Evolutionary conservation across 2,113 vertebrate genomes (phyloP).

Genomic region (Calidris pygmaea): DNA sequence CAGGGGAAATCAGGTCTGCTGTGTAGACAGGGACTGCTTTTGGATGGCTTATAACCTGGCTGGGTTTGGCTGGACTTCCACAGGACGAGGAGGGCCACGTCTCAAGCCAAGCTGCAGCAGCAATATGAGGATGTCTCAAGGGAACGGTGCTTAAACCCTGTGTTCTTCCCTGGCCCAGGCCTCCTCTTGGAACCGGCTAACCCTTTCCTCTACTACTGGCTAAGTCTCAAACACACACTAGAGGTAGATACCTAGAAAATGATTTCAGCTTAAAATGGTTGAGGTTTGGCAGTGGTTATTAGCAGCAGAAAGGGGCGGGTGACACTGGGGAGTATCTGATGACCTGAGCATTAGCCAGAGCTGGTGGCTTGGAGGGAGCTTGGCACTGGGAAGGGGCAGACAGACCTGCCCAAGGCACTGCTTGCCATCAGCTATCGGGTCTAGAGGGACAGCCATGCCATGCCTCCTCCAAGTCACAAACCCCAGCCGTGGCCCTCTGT

Average conservation of each 20-base stretch:
- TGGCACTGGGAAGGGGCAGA: background rate
- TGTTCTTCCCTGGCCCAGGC: background rate
- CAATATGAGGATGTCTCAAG: background rate
- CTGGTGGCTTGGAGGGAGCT: background rate
- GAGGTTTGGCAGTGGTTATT: background rate
- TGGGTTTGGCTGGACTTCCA: background rate
- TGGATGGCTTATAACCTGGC: background rate
- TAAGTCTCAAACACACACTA: background rate
- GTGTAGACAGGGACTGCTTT: background rate
- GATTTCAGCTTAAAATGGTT: background rate
- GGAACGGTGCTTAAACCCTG: background rate
- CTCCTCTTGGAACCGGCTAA: background rate
- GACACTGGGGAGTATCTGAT: background rate
- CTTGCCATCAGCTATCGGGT: background rate
- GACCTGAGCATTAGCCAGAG: background rate
- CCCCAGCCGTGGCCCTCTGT: background rate
- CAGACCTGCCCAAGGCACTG: background rate
- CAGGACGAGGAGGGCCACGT: background rate
- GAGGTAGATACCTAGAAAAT: background rate
- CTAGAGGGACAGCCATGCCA: background rate
- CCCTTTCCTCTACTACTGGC: background rate
- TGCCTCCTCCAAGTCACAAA: background rate
- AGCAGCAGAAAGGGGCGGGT: background rate
- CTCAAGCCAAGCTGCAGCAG: background rate
- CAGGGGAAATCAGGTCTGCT: background rate